These are phyloP conservation scores for Fragum whitleyi DNA, from an alignment of 2,888 invertebrate species.

Conservation along the genomic window DNA sequence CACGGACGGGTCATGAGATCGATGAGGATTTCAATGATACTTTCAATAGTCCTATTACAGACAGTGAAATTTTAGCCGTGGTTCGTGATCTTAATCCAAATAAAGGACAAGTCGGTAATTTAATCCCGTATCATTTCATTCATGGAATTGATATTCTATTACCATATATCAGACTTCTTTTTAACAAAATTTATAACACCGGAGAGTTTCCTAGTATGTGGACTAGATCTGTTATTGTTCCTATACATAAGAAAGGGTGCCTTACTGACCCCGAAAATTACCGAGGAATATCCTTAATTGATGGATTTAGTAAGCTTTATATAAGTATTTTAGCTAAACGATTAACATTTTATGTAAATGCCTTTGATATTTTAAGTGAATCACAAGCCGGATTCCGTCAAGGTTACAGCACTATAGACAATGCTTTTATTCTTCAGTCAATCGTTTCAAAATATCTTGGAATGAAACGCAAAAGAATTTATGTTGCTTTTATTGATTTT, in stretches of 20 bases:
- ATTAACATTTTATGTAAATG: constrained; percentile 31
- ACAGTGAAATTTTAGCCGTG: background rate
- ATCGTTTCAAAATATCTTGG: constrained; percentile 29
- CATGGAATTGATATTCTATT: background rate
- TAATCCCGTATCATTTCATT: background rate
- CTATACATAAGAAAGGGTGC: constrained; percentile 24
- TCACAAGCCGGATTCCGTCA: constrained; percentile 14
- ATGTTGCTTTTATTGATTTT: constrained; percentile 40
- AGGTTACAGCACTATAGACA: constrained; percentile 31
- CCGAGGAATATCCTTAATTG: constrained; percentile 26
- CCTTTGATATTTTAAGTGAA: constrained; percentile 24
- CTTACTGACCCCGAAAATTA: constrained; percentile 21
- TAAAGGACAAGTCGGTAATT: background rate
- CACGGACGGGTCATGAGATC: background rate
- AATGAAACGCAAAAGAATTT: constrained; percentile 31
- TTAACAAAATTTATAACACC: constrained; percentile 14
- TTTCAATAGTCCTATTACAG: constrained; percentile 8
- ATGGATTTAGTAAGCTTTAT: constrained; percentile 20
- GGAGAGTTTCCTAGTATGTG: constrained; percentile 13
- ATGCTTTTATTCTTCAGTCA: constrained; percentile 35
- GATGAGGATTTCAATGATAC: background rate
- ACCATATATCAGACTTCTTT: constrained; percentile 5
- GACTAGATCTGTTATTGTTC: background rate
- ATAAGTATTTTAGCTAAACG: constrained; percentile 28
- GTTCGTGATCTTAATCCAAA: background rate